These are phyloP conservation scores for Bolinopsis microptera DNA, from an alignment of 37 sponge, comb jelly and placozoan species.

Conservation along the genomic window DNA sequence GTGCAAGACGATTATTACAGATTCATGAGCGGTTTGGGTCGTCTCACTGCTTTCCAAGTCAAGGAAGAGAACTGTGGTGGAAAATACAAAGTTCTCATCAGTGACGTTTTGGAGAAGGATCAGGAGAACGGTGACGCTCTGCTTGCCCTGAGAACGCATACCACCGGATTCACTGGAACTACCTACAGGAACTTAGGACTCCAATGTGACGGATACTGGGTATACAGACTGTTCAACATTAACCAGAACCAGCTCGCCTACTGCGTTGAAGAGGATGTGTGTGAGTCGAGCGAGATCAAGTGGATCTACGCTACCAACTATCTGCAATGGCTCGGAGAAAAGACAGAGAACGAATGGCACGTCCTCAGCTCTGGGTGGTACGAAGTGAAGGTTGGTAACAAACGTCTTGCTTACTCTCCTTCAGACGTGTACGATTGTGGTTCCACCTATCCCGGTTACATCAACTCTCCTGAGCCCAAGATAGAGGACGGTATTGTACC, in stretches of 20 bases:
- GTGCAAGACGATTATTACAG: constrained; percentile 8
- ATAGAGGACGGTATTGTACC: constrained; percentile 21
- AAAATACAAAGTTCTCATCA: background rate
- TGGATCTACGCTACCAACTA: constrained; percentile 22
- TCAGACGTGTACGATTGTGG: constrained; percentile 34
- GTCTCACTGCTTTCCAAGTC: constrained; percentile 33
- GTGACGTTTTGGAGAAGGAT: constrained; percentile 44
- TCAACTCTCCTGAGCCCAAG: background rate
- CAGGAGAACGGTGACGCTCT: background rate
- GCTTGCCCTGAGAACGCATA: background rate
- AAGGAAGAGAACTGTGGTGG: constrained; percentile 51
- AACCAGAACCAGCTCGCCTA: background rate
- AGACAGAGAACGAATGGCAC: constrained; percentile 52
- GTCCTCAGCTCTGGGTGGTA: constrained; percentile 43
- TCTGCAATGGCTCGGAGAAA: constrained; percentile 63
- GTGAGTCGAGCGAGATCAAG: constrained; percentile 24
- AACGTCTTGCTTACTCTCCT: constrained; percentile 26
- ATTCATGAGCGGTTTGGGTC: constrained; percentile 15
- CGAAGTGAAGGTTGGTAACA: constrained; percentile 50
- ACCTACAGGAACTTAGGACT: background rate
- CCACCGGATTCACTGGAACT: background rate
- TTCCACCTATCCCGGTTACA: constrained; percentile 51
- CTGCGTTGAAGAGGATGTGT: constrained; percentile 63
- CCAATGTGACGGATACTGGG: constrained; percentile 55
- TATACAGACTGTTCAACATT: background rate